Base-by-base conservation (phyloP, 2,797 vertebrate genomes). In the Melopsittacus undulatus region DNA sequence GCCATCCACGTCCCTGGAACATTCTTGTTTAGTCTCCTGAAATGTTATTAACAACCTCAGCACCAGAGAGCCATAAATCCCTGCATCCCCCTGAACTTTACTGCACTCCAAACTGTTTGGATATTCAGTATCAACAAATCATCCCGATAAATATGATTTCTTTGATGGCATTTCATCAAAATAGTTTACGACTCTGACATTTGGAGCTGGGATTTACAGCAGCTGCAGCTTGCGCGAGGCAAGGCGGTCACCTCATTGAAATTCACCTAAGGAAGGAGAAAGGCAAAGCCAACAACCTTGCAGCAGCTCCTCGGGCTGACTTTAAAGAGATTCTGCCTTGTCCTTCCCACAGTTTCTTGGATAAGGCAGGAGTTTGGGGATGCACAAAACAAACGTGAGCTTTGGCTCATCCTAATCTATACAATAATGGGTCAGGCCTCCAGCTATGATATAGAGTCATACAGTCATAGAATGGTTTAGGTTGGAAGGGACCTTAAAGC, bases 61-160 rank as follows among this genome's bases (percentile, higher is more conserved):
- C 85, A 52, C 42, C 2, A 56, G 59, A 86, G 73, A 68, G 82
- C 61, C 56, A 83, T 97, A 96, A 96, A 96, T 97, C 95, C 94
- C 48, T 61, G 63, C 87, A 36, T 76, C 87, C 84, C 74, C 75
- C 93, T 69, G 77, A 92, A 88, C 91, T 94, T 96, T 96, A 95
- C 93, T 87, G 94, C 94, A 48, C 46, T 83, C 89, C 76, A 52
- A 84, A 87, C 95, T 95, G 92, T 94, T 95, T 87, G 92, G 95
- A 85, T 92, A 93, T 96, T 96, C 95, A 95, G 89, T 77, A 86
- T 72, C 94, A 93, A 93, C 96, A 97, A 96, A 97, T 96, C 96
- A 95, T 74, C 82, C 75, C 61, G 17, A 85, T 78, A 95, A 97
- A 95, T 93, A 95, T 81, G 90, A 85, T 91, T 93, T 93, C 92